phyloP scores from a whole-genome alignment of 2,797 vertebrate genomes.

The Lacerta agilis region DNA sequence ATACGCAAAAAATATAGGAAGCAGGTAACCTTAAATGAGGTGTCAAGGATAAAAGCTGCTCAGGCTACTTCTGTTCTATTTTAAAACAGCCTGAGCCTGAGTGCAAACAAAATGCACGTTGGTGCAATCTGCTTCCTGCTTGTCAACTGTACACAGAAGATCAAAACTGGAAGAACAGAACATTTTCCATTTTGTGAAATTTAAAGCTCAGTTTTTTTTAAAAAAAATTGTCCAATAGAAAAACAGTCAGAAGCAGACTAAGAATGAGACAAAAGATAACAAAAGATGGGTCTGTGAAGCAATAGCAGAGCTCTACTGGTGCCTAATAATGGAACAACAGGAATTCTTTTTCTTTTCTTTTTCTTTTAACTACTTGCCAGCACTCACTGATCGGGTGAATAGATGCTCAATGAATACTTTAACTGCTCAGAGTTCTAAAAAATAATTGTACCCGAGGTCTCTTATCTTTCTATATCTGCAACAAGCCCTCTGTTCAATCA shows the following conservation, averaged over 20 bases:
- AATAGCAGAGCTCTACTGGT: neutral
- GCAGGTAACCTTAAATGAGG: neutral
- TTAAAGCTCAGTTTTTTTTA: neutral
- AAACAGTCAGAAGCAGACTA: neutral
- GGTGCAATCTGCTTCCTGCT: neutral
- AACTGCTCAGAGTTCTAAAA: slow-evolving; percentile 5
- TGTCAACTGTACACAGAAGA: neutral
- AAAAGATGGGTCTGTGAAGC: neutral
- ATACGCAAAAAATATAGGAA: neutral
- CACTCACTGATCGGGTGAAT: neutral
- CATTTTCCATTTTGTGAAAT: neutral
- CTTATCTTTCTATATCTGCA: slow-evolving; percentile 17
- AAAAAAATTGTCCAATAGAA: neutral
- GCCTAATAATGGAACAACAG: neutral
- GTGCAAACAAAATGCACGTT: neutral
- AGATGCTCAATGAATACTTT: neutral
- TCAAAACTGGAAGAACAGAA: neutral
- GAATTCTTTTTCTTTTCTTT: neutral
- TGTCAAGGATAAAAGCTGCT: neutral
- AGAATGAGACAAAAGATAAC: neutral
- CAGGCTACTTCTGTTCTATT: neutral
- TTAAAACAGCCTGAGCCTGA: neutral
- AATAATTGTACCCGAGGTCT: neutral
- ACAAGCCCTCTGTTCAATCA: neutral
- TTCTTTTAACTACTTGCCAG: neutral